Evolutionary conservation across 2,113 vertebrate species (phyloP).

Genomic region (Rhagologus leucostigma): DNA sequence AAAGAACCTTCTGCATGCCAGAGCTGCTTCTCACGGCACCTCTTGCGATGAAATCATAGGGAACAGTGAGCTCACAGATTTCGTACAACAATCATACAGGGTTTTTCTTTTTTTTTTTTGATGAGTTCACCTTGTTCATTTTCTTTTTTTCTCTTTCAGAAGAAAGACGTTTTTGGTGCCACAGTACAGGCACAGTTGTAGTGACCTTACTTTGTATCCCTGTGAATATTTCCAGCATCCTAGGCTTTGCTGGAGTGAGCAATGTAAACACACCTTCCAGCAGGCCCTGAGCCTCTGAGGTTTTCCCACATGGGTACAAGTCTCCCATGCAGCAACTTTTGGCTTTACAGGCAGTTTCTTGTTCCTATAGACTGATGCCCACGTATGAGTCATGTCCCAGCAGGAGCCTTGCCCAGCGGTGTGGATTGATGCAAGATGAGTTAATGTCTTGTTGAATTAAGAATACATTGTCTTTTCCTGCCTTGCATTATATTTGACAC

Average conservation of each 20-base stretch:
- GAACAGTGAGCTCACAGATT: not conserved
- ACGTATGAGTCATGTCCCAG: not conserved
- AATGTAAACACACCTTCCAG: not conserved
- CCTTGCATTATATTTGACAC: not conserved
- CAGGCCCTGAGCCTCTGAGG: not conserved
- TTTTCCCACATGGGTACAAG: not conserved
- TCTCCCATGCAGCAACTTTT: not conserved
- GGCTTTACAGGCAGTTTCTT: not conserved
- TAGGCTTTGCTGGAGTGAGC: not conserved
- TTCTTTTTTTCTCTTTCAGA: not conserved
- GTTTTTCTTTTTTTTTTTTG: not conserved
- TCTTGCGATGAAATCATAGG: not conserved
- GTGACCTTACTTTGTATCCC: not conserved
- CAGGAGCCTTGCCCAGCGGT: not conserved
- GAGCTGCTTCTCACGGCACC: not conserved
- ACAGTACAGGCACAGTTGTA: not conserved
- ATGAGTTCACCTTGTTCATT: not conserved
- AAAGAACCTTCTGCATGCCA: not conserved
- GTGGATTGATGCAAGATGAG: not conserved
- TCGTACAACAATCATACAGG: not conserved
- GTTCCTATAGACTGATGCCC: not conserved
- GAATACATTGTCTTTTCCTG: not conserved
- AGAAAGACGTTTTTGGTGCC: not conserved
- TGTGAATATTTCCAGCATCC: not conserved
- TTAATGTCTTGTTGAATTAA: constrained; percentile 6